phyloP scores from a whole-genome alignment of 2,888 invertebrate species.

The Petrolisthes manimaculis region DNA sequence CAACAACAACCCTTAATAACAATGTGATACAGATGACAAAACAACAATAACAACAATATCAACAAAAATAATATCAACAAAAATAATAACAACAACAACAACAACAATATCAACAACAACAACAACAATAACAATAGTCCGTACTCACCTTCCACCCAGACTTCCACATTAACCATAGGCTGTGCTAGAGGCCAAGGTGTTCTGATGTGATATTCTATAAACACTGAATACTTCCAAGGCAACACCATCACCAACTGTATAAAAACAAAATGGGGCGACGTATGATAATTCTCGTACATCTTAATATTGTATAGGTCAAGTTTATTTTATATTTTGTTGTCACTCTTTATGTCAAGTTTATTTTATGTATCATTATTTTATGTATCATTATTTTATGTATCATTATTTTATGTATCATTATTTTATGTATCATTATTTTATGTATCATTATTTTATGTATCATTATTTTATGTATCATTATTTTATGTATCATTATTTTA shows the following conservation, averaged over 20 bases:
- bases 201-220: conserved; percentile 65
- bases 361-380: no score
- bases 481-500: no score
- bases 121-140: neutral
- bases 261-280: neutral
- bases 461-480: no score
- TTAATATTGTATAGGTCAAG: no score
- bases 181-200: conserved; percentile 66
- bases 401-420: no score
- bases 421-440: no score
- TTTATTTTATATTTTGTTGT: no score
- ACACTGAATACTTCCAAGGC: conserved; percentile 66
- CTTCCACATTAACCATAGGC: conserved; percentile 42
- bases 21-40: neutral
- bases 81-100: neutral
- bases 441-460: no score
- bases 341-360: no score
- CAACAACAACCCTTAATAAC: neutral
- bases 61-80: neutral
- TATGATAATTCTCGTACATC: no score
- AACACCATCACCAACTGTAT: conserved; percentile 69
- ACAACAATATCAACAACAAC: neutral
- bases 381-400: no score
- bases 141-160: conserved; percentile 60
- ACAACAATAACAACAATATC: neutral